Percentiles rank a stretch among this genome's conserved stretches.
Evolutionary conservation across 2,113 vertebrate species (phyloP).

Genomic region (Daubentonia madagascariensis): DNA sequence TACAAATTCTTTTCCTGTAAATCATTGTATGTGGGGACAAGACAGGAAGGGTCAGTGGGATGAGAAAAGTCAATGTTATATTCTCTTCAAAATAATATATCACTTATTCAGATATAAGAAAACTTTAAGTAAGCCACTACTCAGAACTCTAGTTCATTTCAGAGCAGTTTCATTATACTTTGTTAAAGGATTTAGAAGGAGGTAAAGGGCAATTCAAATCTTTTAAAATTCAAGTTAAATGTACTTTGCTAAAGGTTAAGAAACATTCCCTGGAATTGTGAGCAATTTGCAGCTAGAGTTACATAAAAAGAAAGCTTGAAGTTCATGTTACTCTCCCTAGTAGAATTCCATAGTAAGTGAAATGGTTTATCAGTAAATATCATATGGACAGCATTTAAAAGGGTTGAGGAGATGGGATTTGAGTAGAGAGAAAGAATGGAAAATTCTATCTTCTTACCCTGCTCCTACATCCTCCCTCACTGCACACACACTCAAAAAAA

Average conservation of each 20-base stretch:
- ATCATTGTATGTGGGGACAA: not conserved
- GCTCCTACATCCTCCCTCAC: not conserved
- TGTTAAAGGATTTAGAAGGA: not conserved
- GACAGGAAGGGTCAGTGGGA: not conserved
- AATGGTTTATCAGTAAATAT: not conserved
- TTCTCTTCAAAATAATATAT: conserved; percentile 19
- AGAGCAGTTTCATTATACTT: not conserved
- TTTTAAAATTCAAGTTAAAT: conserved; percentile 23
- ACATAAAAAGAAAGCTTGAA: conserved; percentile 21
- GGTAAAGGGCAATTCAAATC: not conserved
- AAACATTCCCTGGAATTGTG: conserved; percentile 29
- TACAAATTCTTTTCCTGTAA: not conserved
- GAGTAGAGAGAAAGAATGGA: not conserved
- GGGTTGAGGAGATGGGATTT: not conserved
- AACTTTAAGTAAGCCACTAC: not conserved
- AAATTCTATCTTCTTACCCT: not conserved
- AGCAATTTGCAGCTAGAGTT: conserved; percentile 34
- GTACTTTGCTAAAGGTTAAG: not conserved
- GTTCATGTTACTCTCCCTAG: not conserved
- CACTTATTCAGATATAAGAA: not conserved
- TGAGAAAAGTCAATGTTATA: not conserved
- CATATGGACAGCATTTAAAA: not conserved
- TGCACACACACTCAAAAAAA: not conserved
- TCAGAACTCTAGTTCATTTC: conserved; percentile 2
- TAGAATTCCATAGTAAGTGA: not conserved